phyloP scores from a whole-genome alignment of 2,113 vertebrate genomes.

The Entosphenus tridentatus region DNA sequence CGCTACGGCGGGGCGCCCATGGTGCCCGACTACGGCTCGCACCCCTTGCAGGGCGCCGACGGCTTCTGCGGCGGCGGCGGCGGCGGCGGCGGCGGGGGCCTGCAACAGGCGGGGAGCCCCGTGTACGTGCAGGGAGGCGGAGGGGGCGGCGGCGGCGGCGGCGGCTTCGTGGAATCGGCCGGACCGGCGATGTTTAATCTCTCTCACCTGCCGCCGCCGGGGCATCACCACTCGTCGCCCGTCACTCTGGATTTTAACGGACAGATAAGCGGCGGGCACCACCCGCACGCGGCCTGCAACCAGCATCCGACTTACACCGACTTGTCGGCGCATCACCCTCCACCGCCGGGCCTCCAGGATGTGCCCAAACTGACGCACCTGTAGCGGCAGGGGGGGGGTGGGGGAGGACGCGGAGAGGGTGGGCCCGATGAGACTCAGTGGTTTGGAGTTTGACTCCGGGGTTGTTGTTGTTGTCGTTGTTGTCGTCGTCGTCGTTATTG shows the following conservation, averaged over 20 bases:
- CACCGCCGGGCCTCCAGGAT: slow-evolving; percentile 99
- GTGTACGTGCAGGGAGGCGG: slow-evolving; percentile 31
- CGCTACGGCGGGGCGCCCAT: slow-evolving; percentile 29
- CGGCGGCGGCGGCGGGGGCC: slow-evolving; percentile 40
- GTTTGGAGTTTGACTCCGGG: no score
- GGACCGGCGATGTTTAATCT: slow-evolving; percentile 76
- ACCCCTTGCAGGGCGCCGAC: slow-evolving; percentile 65
- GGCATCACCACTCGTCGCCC: slow-evolving; percentile 44
- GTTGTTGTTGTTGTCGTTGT: no score
- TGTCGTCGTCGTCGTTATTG: no score
- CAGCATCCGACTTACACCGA: slow-evolving; percentile 68
- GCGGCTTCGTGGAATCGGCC: slow-evolving; percentile 60
- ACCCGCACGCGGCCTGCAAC: slow-evolving; percentile 66
- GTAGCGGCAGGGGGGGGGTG: not conserved
- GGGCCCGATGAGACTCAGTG: no score
- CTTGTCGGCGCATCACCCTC: slow-evolving; percentile 70
- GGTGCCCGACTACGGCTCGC: slow-evolving; percentile 24
- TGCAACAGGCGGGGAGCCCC: slow-evolving; percentile 52
- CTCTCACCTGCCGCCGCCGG: slow-evolving; percentile 40
- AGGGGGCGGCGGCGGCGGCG: slow-evolving; percentile 17
- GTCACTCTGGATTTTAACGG: slow-evolving; percentile 74
- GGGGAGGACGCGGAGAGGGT: no score
- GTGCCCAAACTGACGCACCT: slow-evolving; percentile 95
- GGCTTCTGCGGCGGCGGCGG: slow-evolving; percentile 50
- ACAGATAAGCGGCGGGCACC: slow-evolving; percentile 40